Conservation (phyloP, 2,888 invertebrate species). For the Andrena flavipes region DNA sequence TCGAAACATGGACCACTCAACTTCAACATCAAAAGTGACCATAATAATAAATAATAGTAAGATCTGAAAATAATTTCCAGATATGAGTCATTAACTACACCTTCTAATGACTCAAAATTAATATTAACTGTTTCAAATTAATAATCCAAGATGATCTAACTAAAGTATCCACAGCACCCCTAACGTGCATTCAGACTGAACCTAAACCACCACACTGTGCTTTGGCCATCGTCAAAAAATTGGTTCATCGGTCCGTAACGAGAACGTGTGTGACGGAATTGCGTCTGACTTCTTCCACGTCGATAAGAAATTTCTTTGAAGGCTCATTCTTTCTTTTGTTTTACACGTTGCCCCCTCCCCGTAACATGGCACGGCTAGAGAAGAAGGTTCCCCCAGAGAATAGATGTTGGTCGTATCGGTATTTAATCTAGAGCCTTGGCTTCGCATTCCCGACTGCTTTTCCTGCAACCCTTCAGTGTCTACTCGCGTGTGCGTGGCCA, state of each 20-base stretch:
- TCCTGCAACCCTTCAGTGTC: slow-evolving; percentile 14
- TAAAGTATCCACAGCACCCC: too few species aligned
- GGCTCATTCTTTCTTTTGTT: slow-evolving; percentile 35
- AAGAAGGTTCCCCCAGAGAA: slow-evolving; percentile 51
- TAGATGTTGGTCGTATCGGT: slow-evolving; percentile 57
- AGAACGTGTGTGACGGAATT: slow-evolving; percentile 59
- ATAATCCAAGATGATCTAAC: too few species aligned
- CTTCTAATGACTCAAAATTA: too few species aligned
- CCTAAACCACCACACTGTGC: not conserved
- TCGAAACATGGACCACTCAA: too few species aligned
- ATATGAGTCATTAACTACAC: too few species aligned
- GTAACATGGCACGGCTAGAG: slow-evolving; percentile 14
- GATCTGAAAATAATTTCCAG: too few species aligned
- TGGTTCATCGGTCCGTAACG: not conserved
- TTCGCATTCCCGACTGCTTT: slow-evolving; percentile 55
- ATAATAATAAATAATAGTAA: too few species aligned
- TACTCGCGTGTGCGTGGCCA: slow-evolving; percentile 35
- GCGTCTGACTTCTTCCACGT: slow-evolving; percentile 48
- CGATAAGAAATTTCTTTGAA: slow-evolving; percentile 58
- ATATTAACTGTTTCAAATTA: too few species aligned
- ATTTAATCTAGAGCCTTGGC: slow-evolving; percentile 63
- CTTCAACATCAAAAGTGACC: too few species aligned
- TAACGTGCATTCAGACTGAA: too few species aligned
- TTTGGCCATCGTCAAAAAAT: not conserved
- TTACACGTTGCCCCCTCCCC: slow-evolving; percentile 22